Conservation (phyloP, 2,888 invertebrate species). For the Dione juno region DNA sequence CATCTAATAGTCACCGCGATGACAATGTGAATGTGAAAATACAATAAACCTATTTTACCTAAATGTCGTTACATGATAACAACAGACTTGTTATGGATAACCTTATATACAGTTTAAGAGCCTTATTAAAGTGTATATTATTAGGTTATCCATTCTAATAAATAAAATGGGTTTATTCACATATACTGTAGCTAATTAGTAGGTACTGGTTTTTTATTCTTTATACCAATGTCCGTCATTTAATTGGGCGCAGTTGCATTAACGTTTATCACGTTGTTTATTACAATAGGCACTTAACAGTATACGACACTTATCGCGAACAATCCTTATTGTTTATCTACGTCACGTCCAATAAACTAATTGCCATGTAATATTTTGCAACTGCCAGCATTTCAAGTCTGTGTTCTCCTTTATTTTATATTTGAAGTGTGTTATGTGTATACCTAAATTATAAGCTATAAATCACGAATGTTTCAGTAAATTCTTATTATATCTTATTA, state of each 20-base stretch:
- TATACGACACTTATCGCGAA: conserved; percentile 50
- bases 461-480: neutral
- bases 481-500: neutral
- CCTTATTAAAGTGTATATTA: neutral
- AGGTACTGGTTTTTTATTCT: conserved; percentile 38
- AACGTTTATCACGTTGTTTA: conserved; percentile 52
- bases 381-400: conserved; percentile 44
- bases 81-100: too few relatives aligned
- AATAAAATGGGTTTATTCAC: neutral
- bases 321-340: conserved; percentile 53
- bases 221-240: conserved; percentile 49
- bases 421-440: neutral
- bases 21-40: conserved; percentile 23
- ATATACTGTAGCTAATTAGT: conserved; percentile 8
- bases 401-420: neutral
- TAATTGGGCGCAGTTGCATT: conserved; percentile 52
- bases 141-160: neutral
- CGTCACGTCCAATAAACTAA: conserved; percentile 60
- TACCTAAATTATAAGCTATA: neutral
- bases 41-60: neutral
- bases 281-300: conserved; percentile 51
- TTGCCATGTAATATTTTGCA: conserved; percentile 64
- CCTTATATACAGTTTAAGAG: too few relatives aligned
- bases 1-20: conserved; percentile 57
- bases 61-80: too few relatives aligned